These are phyloP conservation scores for Conistra vaccinii DNA, from an alignment of 2,888 invertebrate genomes.

Conservation along the genomic window DNA sequence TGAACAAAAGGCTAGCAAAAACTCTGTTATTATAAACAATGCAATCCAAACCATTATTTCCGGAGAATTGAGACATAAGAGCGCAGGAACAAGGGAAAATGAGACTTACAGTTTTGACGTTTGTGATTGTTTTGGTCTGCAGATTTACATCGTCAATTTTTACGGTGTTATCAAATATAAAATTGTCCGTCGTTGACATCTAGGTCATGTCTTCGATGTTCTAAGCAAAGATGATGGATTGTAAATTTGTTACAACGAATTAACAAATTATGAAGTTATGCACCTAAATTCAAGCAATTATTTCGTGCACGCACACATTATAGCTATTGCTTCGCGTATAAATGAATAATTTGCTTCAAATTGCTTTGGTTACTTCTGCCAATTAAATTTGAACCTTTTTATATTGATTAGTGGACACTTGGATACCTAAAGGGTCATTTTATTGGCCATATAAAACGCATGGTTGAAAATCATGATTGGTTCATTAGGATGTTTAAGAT, in stretches of 20 bases:
- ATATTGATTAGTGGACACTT: constrained; percentile 16
- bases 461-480: not conserved
- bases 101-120: constrained; percentile 34
- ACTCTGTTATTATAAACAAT: constrained; percentile 68
- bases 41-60: constrained; percentile 72
- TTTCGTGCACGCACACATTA: constrained; percentile 41
- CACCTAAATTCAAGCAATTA: constrained; percentile 52
- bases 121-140: constrained; percentile 52
- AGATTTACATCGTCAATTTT: constrained; percentile 56
- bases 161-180: constrained; percentile 70
- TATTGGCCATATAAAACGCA: constrained; percentile 14
- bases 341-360: constrained; percentile 43
- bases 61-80: constrained; percentile 68
- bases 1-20: constrained; percentile 71
- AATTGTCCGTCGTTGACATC: constrained; percentile 62
- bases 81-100: constrained; percentile 45
- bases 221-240: constrained; percentile 64
- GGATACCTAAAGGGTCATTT: not conserved
- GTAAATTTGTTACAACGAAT: constrained; percentile 58
- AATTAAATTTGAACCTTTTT: constrained; percentile 22
- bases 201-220: constrained; percentile 66
- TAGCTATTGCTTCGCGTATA: constrained; percentile 33
- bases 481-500: not conserved
- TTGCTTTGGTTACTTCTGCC: constrained; percentile 30
- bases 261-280: constrained; percentile 57